These are phyloP conservation scores for Lasius platythorax DNA, from an alignment of 2,888 invertebrate genomes.

Conservation along the genomic window DNA sequence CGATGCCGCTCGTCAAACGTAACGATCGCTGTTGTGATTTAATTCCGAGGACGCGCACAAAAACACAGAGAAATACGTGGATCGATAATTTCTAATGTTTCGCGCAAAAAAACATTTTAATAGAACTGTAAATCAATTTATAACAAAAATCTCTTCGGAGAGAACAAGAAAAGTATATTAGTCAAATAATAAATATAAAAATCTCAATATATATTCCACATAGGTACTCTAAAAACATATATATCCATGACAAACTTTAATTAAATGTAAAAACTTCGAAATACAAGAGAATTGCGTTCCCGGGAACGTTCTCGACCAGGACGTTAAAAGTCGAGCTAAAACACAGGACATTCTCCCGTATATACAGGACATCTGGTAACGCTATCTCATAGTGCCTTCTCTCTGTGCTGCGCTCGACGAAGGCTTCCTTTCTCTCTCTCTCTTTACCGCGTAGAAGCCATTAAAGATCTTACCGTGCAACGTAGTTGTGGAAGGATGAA, in stretches of 20 bases:
- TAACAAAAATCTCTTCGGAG: not conserved
- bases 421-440: constrained; percentile 28
- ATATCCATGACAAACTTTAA: constrained; percentile 8
- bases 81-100: not conserved
- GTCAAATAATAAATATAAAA: not conserved
- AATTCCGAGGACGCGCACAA: constrained; percentile 15
- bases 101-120: not conserved
- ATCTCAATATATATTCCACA: not conserved
- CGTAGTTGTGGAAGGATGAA: constrained; percentile 62
- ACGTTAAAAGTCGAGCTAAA: constrained; percentile 32
- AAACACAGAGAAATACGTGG: not conserved
- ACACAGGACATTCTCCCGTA: constrained; percentile 33
- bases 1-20: constrained; percentile 42
- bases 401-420: not conserved
- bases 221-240: constrained; percentile 6
- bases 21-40: not conserved
- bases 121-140: not conserved
- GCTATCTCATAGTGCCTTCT: constrained; percentile 29
- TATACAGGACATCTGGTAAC: constrained; percentile 33
- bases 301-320: not conserved
- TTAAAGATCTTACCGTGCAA: constrained; percentile 63
- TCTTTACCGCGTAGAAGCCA: constrained; percentile 58
- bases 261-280: constrained; percentile 35
- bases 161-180: not conserved
- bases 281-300: constrained; percentile 21